Evolutionary conservation across 1,140 invertebrate species (phyloP).

Genomic region (Achatina immaculata): DNA sequence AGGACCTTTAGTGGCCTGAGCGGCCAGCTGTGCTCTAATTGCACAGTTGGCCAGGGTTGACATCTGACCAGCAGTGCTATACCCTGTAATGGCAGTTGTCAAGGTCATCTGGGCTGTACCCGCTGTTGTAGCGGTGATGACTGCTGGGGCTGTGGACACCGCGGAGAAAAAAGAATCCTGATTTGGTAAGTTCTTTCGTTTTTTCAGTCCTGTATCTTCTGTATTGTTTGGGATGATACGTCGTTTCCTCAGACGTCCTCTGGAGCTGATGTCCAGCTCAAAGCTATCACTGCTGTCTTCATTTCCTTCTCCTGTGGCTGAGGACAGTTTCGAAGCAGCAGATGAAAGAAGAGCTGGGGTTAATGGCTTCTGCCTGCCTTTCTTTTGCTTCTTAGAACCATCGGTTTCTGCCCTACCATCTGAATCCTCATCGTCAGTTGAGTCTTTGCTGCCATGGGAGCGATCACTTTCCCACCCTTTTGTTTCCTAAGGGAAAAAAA

Average conservation of each 20-base stretch:
- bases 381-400: neutral
- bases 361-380: neutral
- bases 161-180: neutral
- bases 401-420: constrained; percentile 27
- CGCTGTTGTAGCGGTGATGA: neutral
- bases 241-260: constrained; percentile 64
- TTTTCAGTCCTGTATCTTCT: constrained; percentile 54
- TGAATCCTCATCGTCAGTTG: constrained; percentile 40
- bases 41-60: neutral
- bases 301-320: constrained; percentile 14
- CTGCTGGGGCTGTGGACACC: neutral
- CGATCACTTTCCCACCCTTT: constrained; percentile 42
- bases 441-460: constrained; percentile 40
- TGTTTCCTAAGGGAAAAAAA: constrained; percentile 17
- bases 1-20: neutral
- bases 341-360: constrained; percentile 17
- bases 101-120: neutral
- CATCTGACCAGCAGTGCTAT: neutral
- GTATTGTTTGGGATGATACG: constrained; percentile 65
- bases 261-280: constrained; percentile 59
- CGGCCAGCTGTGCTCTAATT: constrained; percentile 15
- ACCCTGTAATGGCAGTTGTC: neutral
- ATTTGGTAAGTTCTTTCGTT: constrained; percentile 43
- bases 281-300: constrained; percentile 39
- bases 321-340: constrained; percentile 19